A percentile compares a stretch with the other conserved stretches of the same genome.
These are phyloP conservation scores for Leucoraja erinaceus DNA, from an alignment of 2,113 vertebrate genomes.

Conservation along the genomic window DNA sequence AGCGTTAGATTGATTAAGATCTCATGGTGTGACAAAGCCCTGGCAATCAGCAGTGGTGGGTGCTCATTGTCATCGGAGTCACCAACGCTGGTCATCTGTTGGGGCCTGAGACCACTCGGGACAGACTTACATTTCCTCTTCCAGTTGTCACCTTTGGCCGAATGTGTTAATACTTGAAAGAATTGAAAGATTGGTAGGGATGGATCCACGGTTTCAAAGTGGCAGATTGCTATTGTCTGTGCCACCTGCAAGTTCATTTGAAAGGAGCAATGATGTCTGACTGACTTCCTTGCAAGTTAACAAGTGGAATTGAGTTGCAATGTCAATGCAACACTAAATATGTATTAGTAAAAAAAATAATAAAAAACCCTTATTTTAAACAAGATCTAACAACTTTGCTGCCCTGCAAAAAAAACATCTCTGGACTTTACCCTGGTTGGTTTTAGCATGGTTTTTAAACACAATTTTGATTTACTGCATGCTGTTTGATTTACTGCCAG, in stretches of 20 bases:
- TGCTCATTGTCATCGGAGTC: slow-evolving; percentile 54
- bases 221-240: slow-evolving; percentile 43
- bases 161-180: slow-evolving; percentile 43
- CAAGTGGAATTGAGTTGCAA: neutral
- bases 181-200: slow-evolving; percentile 37
- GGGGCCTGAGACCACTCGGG: slow-evolving; percentile 44
- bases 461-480: neutral
- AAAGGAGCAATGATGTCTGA: slow-evolving; percentile 29
- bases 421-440: neutral
- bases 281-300: neutral
- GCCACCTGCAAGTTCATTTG: slow-evolving; percentile 37
- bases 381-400: neutral
- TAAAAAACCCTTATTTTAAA: neutral
- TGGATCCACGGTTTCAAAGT: slow-evolving; percentile 43
- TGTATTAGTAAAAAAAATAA: neutral
- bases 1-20: slow-evolving; percentile 88
- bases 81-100: slow-evolving; percentile 59
- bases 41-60: slow-evolving; percentile 52
- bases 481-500: neutral
- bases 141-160: slow-evolving; percentile 41
- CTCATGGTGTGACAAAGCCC: slow-evolving; percentile 79
- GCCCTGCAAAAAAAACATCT: neutral
- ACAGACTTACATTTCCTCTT: slow-evolving; percentile 47
- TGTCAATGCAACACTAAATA: slow-evolving; percentile 2
- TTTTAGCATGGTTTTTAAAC: neutral